Evolutionary conservation across 2,888 invertebrate genomes (phyloP).

Genomic region (Cephus sareptanus): DNA sequence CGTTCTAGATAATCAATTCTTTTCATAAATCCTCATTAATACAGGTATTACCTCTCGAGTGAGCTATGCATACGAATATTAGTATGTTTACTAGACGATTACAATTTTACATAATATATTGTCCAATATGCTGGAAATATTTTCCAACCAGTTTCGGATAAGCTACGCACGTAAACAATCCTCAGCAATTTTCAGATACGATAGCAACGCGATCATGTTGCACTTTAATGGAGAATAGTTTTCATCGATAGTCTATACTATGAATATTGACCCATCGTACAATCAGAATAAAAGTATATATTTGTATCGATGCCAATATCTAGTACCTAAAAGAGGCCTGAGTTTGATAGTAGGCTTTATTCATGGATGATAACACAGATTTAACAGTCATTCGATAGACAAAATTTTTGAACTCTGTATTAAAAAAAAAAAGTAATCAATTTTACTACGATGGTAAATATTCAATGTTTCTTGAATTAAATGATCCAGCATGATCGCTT

Average conservation of each 20-base stretch:
- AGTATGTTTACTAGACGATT: constrained; percentile 42
- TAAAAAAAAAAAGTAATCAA: background rate
- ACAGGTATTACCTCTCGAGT: constrained; percentile 20
- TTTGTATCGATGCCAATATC: background rate
- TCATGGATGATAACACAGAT: background rate
- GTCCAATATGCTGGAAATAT: constrained; percentile 37
- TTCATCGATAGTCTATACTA: background rate
- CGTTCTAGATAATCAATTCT: no score
- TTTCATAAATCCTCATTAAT: background rate
- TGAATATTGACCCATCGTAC: background rate
- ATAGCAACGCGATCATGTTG: background rate
- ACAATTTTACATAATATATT: constrained; percentile 49
- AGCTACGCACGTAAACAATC: background rate
- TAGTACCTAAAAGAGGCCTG: background rate
- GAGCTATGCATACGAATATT: constrained; percentile 41
- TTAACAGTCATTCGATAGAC: background rate
- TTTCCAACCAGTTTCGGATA: background rate
- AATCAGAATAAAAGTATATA: background rate
- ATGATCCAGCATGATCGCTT: background rate
- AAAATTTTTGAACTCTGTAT: background rate
- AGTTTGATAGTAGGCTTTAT: background rate
- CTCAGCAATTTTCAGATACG: background rate
- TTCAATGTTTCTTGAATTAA: background rate
- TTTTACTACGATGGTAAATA: background rate
- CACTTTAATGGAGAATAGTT: background rate